Evolutionary conservation across 2,113 vertebrate species (phyloP), one percentile per base, ranked within the genome.

Genomic region (Arvicanthis niloticus): DNA sequence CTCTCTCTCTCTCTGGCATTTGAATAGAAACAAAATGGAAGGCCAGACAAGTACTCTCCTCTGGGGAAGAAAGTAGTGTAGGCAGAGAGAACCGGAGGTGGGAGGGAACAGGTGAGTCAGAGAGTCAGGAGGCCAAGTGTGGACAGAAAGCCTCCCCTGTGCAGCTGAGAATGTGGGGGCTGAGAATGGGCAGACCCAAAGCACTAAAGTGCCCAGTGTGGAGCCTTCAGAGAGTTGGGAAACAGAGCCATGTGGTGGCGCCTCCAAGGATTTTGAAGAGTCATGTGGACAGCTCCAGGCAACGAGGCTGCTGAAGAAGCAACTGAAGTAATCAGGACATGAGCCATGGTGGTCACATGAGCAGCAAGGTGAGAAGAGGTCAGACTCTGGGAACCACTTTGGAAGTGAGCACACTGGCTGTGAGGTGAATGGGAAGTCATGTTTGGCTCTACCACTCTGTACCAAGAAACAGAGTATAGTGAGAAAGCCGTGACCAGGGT

Each of bases 111-210:
- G 12, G 21, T 82, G 37, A 70, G 67, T 26, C 72, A 16, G 51
- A 56, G 72, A 51, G 7, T 0, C 17, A 53, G 17, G 16, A 86
- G 45, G 11, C 12, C 77, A 31, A 16, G 51, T 26, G 4, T 78
- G 42, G 12, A 58, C 29, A 24, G 17, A 65, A 40, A 51, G 40
- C 37, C 15, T 65, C n/a, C 0, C 15, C 3, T 13, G 3, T 29
- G 40, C 42, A 34, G 10, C 40, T 13, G 3, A n/a, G n/a, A n/a
- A n/a, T n/a, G 11, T 0, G 4, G n/a, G 15, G 29, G 8, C 7
- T 40, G 56, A 16, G 42, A 22, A 51, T 13, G 26, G 60, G 22
- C 48, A 29, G 48, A 45, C 13, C 7, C 24, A 56, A 24, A n/a
- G 37, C 24, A n/a, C 48, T 40, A 37, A 42, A 19, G 67, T 2